Evolutionary conservation across 2,888 invertebrate species (phyloP).

Genomic region (Acholoe squamosa): DNA sequence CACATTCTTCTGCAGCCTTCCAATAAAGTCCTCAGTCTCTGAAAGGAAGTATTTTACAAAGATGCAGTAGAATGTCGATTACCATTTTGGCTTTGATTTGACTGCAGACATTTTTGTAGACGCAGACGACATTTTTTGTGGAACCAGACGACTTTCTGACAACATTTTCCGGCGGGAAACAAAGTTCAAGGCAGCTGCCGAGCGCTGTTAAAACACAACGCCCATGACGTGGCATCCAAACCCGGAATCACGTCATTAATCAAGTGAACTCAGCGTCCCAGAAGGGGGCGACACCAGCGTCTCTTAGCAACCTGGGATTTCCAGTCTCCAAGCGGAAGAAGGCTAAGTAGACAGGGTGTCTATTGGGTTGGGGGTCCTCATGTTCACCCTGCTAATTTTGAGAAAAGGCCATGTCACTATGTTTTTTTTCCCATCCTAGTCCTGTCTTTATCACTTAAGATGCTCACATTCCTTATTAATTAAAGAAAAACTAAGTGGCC

Average conservation of each 20-base stretch:
- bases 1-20: too few species aligned
- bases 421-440: too few species aligned
- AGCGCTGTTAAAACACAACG: constrained; percentile 26
- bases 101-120: background rate
- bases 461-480: too few species aligned
- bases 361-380: too few species aligned
- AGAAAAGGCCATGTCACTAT: too few species aligned
- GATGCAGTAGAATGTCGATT: background rate
- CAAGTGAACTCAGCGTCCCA: background rate
- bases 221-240: background rate
- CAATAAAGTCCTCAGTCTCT: background rate
- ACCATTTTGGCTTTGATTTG: background rate
- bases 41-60: too few species aligned
- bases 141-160: background rate
- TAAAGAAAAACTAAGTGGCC: too few species aligned
- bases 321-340: background rate
- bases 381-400: too few species aligned
- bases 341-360: too few species aligned
- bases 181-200: constrained; percentile 25
- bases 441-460: too few species aligned
- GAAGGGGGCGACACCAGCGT: background rate
- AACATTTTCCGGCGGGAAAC: constrained; percentile 27
- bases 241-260: constrained; percentile 13
- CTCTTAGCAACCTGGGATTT: background rate
- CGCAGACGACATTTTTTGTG: background rate